Evolutionary conservation across 2,797 vertebrate genomes (phyloP).

Genomic region (Anas flavirostris): DNA sequence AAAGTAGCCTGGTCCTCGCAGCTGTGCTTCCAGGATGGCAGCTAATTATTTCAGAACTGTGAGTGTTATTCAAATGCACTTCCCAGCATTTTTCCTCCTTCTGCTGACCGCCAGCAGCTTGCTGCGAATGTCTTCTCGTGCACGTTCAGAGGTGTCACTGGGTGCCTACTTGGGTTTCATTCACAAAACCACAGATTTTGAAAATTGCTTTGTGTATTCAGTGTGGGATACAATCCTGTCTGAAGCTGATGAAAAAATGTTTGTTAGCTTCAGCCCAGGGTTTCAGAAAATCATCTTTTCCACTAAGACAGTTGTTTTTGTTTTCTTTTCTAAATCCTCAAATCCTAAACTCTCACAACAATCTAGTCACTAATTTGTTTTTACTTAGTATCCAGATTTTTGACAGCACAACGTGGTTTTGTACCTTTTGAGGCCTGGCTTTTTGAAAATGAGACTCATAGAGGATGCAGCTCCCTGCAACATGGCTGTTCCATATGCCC

Average conservation of each 20-base stretch:
- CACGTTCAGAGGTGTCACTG: not conserved
- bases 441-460: accelerated
- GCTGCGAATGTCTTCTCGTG: accelerated
- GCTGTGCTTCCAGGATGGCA: not conserved
- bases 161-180: not conserved
- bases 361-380: not conserved
- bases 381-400: not conserved
- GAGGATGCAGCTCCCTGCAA: accelerated
- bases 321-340: not conserved
- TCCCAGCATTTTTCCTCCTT: not conserved
- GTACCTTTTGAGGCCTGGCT: not conserved
- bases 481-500: accelerated
- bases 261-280: not conserved
- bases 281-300: not conserved
- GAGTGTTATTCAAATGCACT: not conserved
- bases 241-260: not conserved
- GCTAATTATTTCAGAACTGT: not conserved
- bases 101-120: not conserved
- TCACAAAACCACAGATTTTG: not conserved
- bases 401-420: accelerated
- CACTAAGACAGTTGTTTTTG: not conserved
- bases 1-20: not conserved
- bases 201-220: not conserved
- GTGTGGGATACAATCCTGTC: not conserved
- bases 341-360: not conserved